A percentile compares a stretch with the other conserved stretches of the same genome.
phyloP scores from a whole-genome alignment of 2,888 invertebrate species.

The Nomada goodeniana region DNA sequence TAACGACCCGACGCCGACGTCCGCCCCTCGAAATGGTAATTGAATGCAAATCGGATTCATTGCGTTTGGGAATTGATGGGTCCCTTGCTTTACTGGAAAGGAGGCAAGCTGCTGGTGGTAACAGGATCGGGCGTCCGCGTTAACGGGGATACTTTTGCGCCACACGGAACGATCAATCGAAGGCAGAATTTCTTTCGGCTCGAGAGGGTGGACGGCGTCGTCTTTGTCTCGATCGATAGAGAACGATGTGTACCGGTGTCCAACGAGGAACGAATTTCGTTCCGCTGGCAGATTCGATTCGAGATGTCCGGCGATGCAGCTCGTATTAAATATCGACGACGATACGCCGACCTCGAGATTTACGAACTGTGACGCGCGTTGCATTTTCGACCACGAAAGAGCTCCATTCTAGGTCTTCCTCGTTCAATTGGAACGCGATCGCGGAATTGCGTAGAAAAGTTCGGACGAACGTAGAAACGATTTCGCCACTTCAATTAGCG shows the following conservation, averaged over 20 bases:
- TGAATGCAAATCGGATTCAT: conserved; percentile 62
- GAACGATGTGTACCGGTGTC: not conserved
- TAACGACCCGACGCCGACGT: conserved; percentile 40
- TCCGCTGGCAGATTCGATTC: conserved; percentile 14
- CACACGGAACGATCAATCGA: not conserved
- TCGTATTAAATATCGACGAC: conserved; percentile 34
- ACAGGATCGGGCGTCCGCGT: conserved; percentile 18
- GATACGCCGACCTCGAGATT: conserved; percentile 44
- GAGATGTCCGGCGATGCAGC: conserved; percentile 9
- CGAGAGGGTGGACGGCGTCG: not conserved
- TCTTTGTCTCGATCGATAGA: not conserved
- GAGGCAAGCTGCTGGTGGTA: conserved; percentile 6
- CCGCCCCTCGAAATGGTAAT: conserved; percentile 47
- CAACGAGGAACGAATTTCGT: conserved; percentile 23
- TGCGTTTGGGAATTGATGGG: conserved; percentile 51
- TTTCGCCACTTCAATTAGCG: no score
- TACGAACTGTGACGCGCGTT: conserved; percentile 41
- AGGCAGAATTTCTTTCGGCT: not conserved
- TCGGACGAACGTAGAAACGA: not conserved
- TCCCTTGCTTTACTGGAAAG: conserved; percentile 37
- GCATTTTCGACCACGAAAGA: conserved; percentile 49
- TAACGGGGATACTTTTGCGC: conserved; percentile 9
- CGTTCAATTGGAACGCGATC: conserved; percentile 35
- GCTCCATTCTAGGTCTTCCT: conserved; percentile 30
- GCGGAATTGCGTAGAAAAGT: not conserved